Percentiles rank a stretch among this genome's conserved stretches.
These are phyloP conservation scores for Tubiluchus corallicola DNA, from an alignment of 2,888 invertebrate species.

Conservation along the genomic window DNA sequence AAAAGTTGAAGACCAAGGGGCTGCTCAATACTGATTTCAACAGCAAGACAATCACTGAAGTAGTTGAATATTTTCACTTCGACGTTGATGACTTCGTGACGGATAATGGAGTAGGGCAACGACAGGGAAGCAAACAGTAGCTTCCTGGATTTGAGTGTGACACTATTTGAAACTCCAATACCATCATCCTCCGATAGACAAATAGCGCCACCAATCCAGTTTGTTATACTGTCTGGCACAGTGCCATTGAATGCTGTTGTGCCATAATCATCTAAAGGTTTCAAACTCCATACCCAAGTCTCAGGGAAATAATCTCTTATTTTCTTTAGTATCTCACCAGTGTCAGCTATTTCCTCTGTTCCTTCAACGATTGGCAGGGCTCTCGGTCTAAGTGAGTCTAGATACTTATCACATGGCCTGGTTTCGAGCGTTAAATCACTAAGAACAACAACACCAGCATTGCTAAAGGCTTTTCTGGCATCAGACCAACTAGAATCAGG, in stretches of 20 bases:
- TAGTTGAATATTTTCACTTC: slow-evolving; percentile 53
- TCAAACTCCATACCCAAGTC: slow-evolving; percentile 18
- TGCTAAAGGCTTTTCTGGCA: slow-evolving; percentile 15
- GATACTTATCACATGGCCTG: slow-evolving; percentile 26
- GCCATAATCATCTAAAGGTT: slow-evolving; percentile 13
- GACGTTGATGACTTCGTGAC: slow-evolving; percentile 44
- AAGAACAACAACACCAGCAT: slow-evolving; percentile 34
- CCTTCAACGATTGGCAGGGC: slow-evolving; percentile 5
- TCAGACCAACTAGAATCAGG: slow-evolving; percentile 17
- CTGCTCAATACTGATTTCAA: slow-evolving; percentile 32
- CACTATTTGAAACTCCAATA: slow-evolving; percentile 34
- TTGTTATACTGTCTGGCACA: slow-evolving; percentile 42
- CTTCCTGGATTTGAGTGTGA: slow-evolving; percentile 39
- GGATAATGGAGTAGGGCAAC: slow-evolving; percentile 43
- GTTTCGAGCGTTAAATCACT: slow-evolving; percentile 37
- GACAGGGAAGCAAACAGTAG: slow-evolving; percentile 54
- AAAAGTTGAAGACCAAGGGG: slow-evolving; percentile 35
- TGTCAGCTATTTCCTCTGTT: not conserved
- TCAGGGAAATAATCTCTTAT: slow-evolving; percentile 19
- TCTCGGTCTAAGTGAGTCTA: slow-evolving; percentile 5
- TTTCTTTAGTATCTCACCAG: slow-evolving; percentile 16
- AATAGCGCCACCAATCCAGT: slow-evolving; percentile 39
- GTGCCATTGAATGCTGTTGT: slow-evolving; percentile 13
- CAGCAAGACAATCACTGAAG: slow-evolving; percentile 45
- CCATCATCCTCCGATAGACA: slow-evolving; percentile 35